Base-by-base conservation (phyloP, 2,888 invertebrate species). In the Mellilla xanthometata region DNA sequence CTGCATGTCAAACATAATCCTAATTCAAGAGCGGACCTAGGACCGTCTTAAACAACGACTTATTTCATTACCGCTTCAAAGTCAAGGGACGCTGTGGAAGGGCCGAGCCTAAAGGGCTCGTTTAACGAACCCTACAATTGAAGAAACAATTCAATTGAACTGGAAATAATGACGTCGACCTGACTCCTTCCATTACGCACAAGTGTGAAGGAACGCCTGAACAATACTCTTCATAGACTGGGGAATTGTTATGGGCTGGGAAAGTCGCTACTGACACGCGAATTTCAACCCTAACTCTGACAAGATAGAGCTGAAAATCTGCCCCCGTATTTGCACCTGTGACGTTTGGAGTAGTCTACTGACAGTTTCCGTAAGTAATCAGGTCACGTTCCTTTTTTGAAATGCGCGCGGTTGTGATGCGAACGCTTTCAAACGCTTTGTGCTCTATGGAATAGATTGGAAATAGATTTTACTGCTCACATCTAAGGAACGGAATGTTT, bases 331-430 rank as follows among this genome's bases (percentile, higher is more conserved):
- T 36, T 43, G 58, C 60, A 76, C 77, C 76, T 79, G 76, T 72
- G 76, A 74, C 78, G 72, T 76, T 78, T 76, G 60, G 64, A 56
- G 72, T 68, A 73, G 70, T 68, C 77, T 73, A 74, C 76, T 78
- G 81, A 80, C 83, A 79, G 82, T 75, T 82, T 83, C 84, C 80
- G 83, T 84, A 79, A 74, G 83, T 83, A 88, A 84, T 81, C 88
- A 80, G 87, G 86, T 83, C 88, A 86, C 87, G 88, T 84, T 84
- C 83, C 77, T 82, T 86, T 84, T 85, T 84, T 75, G 80, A 81
- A 84, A 79, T 69, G 76, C 52, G 74, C 72, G 73, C 73, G 74
- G 69, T 69, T 65, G 65, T 68, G 69, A 69, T 54, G 54, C 59
- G 57, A 43, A 27, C 38, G 38, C 44, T 52, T 54, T 52, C 54